Base-by-base conservation (phyloP, 2,797 vertebrate species). In the Dermochelys coriacea region DNA sequence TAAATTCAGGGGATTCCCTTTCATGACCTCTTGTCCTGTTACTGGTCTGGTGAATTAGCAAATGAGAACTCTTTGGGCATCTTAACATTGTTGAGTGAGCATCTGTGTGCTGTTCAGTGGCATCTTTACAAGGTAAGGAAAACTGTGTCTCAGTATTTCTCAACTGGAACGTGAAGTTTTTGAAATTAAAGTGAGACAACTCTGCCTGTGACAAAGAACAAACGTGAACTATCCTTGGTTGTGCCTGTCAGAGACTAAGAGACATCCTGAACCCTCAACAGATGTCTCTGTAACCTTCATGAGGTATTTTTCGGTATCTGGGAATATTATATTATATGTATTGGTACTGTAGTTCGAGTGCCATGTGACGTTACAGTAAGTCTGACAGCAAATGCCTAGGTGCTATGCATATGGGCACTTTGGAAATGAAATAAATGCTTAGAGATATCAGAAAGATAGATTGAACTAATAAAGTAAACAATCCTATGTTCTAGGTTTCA, bases 241-340 rank as follows among this genome's bases (percentile, higher is more conserved):
- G 8, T 9, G 47, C 12, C 16, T 1, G 4, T 8, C 16, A 54
- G 0, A 29, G 84, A 79, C 1, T 9, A 14, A 74, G 8, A 41
- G 81, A 74, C 77, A n/a, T 2, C 84, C 37, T 61, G 59, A 93
- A n/a, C 6, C 19, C 7, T 29, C 6, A 50, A 21, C 16, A 49
- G 7, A 84, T 12, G 23, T 23, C 12, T 12, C 12, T 29, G 25
- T 64, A 80, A 88, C 61, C 9, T 64, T 3, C 1, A 7, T 54
- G 5, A 80, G 51, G 21, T 5, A 11, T 82, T 88, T 61, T 64
- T 54, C 27, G 52, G 3, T 8, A 21, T 15, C 14, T 51, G 19
- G 27, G 15, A 82, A 51, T 75, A 93, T 75, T 34, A 34, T 16
- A 61, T 34, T 61, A 34, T 64, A 64, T 64, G 34, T n/a, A 64